A percentile compares a stretch with the other conserved stretches of the same genome.
These are phyloP conservation scores for Buceros bicornis DNA, from an alignment of 2,797 vertebrate species.

Conservation along the genomic window DNA sequence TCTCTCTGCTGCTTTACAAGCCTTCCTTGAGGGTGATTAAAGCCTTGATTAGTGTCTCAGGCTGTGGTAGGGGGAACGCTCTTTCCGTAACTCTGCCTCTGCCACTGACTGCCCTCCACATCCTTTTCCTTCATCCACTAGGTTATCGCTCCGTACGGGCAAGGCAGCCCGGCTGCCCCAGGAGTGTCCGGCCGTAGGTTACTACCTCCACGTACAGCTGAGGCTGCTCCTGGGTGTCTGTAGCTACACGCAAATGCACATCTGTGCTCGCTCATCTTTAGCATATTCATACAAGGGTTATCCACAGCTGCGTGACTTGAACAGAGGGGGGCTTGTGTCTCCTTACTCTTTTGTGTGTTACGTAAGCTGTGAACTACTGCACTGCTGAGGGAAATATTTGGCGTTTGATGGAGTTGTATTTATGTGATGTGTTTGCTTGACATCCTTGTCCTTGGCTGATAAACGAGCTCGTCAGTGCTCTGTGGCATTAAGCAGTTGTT, in stretches of 20 bases:
- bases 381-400: background rate
- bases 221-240: background rate
- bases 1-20: background rate
- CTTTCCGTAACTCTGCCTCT: background rate
- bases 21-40: background rate
- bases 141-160: background rate
- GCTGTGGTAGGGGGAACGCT: background rate
- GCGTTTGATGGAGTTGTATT: background rate
- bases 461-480: background rate
- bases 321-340: background rate
- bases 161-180: background rate
- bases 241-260: background rate
- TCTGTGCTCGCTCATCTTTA: background rate
- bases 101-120: background rate
- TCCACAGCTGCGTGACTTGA: background rate
- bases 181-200: too few species aligned
- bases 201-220: background rate
- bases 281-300: background rate
- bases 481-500: background rate
- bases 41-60: background rate
- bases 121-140: background rate
- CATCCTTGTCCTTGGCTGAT: background rate
- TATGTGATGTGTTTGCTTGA: background rate
- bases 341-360: background rate
- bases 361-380: background rate